Evolutionary conservation across 2,888 invertebrate genomes (phyloP), one percentile per base, ranked within the genome.

Genomic region (Caenorhabditis plicata): DNA sequence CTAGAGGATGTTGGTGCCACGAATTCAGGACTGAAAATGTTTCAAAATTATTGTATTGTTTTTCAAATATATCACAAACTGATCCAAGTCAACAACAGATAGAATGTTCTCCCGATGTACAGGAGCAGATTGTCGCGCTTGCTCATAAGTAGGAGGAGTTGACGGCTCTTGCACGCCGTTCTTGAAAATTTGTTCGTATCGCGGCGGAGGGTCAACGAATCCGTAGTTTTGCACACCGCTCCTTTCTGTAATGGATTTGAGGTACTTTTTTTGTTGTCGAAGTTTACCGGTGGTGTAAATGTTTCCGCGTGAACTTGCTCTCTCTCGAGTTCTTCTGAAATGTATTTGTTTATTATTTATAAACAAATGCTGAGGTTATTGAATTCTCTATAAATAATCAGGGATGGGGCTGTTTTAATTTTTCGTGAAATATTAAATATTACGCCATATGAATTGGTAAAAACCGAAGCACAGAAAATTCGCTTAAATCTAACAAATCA

Each of bases 131-230:
- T 27, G 29, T 27, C 46, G 46, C 8, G 56, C 50, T 32, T 50
- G 41, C 22, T 50, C 42, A 15, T 45, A 17, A 9, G 56, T 56
- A 7, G 56, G 50, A 36, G 51, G 36, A 3, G 51, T 46, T 2
- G 45, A 29, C 38, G 56, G 56, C 17, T 39, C 4, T 7, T 46
- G 45, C 17, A 50, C 56, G 4, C 46, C 52, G n/a, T 48, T 22
- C 35, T 58, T 58, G 44, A 58, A 58, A 1, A 58, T 51, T 40
- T 58, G 58, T 7, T 58, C 58, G 23, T 58, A 58, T 36, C 58
- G 20, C 2, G 58, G 58, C n/a, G 58, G 58, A 13, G 58, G 58
- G 17, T 58, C 58, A 13, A 47, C 47, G 40, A 58, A 58, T 25
- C 58, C 58, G 25, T 40, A 52, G 44, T 58, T 58, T n/a, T 56